Conservation (phyloP, 2,888 invertebrate species). For the Drosophila prolongata region DNA sequence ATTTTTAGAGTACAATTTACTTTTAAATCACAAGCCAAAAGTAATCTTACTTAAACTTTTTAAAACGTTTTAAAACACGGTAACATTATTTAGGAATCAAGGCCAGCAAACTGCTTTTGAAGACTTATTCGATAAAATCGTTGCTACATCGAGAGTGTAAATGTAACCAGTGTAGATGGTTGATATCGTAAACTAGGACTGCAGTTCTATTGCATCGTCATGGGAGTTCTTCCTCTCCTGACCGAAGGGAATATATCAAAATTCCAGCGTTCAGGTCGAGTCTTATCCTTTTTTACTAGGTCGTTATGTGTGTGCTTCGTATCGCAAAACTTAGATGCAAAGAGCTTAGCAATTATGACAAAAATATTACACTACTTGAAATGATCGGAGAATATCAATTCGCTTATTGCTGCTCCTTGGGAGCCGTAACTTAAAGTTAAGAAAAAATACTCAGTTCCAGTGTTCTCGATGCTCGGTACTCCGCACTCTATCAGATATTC, state of each 20-base stretch:
- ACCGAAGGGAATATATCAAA: constrained; percentile 42
- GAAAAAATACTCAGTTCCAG: constrained; percentile 80
- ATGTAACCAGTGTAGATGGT: constrained; percentile 38
- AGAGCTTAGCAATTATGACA: constrained; percentile 68
- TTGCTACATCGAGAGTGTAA: constrained; percentile 23
- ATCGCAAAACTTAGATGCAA: constrained; percentile 35
- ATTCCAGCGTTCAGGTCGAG: constrained; percentile 34
- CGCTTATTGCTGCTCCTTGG: constrained; percentile 77
- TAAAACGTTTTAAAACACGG: neutral
- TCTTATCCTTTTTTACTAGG: constrained; percentile 22
- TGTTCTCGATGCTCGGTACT: constrained; percentile 69
- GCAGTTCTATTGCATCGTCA: constrained; percentile 44
- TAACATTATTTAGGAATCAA: constrained; percentile 30
- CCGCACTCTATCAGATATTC: constrained; percentile 71
- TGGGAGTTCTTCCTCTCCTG: constrained; percentile 9
- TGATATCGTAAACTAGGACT: constrained; percentile 36
- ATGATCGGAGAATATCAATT: constrained; percentile 48
- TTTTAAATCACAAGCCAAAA: constrained; percentile 32
- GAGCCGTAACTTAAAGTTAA: constrained; percentile 73
- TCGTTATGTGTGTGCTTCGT: constrained; percentile 20
- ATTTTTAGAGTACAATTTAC: constrained; percentile 12
- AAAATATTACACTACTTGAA: constrained; percentile 66
- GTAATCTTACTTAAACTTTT: constrained; percentile 6
- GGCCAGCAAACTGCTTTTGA: constrained; percentile 23
- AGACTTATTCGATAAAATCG: constrained; percentile 20